Evolutionary conservation across 2,888 invertebrate genomes (phyloP), one percentile per base, ranked within the genome.

Genomic region (Rhagophthalmus giganteus): DNA sequence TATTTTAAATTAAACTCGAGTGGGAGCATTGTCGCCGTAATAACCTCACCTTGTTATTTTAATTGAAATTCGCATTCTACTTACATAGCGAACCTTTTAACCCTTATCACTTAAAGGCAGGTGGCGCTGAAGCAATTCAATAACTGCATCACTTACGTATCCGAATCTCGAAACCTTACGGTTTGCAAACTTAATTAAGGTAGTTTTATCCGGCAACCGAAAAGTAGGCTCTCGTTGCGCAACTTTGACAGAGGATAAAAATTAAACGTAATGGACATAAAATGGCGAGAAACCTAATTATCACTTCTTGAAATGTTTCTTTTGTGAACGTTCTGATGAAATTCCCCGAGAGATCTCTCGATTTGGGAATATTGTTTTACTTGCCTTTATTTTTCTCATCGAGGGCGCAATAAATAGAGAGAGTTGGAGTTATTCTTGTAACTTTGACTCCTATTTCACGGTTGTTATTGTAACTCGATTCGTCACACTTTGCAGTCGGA

Each of bases 401-500:
- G 26, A 39, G 26, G 5, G 8, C 16, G 10, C 28, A 28, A 39
- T 13, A 25, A 12, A 39, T 10, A 30, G 20, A 25, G 11, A 31
- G 46, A 37, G 46, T 9, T 13, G 26, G 25, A 47, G 39, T 25
- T 14, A 38, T 30, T 24, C 13, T 26, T 25, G 26, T 39, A 41
- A 31, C 44, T 26, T 35, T 41, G 35, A 24, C 41, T 41, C 40
- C 25, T 20, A 41, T 41, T 41, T 49, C 34, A 35, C 35, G 47
- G 33, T 33, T 33, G 41, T 48, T 48, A 35, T 48, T 48, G 42
- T 50, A 50, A 50, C 42, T 30, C 26, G 42, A 50, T 50, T 50
- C 38, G 26, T 35, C 16, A 34, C 32, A 32, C 26, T 42, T 37
- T 28, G 32, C 27, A 37, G 41, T 6, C 26, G 25, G 15, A 32